Evolutionary conservation across 2,888 invertebrate species (phyloP).

Genomic region (Omphaloscelis lunosa): DNA sequence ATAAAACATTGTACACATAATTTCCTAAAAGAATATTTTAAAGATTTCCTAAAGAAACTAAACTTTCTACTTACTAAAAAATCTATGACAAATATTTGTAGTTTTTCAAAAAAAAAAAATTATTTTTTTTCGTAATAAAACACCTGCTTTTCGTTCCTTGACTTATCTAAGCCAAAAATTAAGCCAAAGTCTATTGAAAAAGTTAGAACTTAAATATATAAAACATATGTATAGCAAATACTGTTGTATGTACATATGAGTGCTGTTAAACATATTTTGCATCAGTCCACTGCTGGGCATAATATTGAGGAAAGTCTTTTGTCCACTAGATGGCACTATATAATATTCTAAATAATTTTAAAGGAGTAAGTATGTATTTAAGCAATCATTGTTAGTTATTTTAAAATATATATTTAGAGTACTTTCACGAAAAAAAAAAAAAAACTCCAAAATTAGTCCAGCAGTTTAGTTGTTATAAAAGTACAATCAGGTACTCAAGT

Average conservation of each 20-base stretch:
- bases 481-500: constrained; percentile 82
- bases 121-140: constrained; percentile 16
- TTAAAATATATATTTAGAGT: constrained; percentile 17
- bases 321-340: constrained; percentile 45
- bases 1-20: constrained; percentile 77
- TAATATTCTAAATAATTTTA: constrained; percentile 55
- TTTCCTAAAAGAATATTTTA: constrained; percentile 71
- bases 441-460: constrained; percentile 53
- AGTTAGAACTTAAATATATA: constrained; percentile 67
- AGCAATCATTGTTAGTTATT: constrained; percentile 37
- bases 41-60: constrained; percentile 67
- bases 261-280: constrained; percentile 66
- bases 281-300: constrained; percentile 60
- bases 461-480: constrained; percentile 71
- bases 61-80: constrained; percentile 63
- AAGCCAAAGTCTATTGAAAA: constrained; percentile 86
- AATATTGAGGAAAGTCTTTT: constrained; percentile 53
- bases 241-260: constrained; percentile 62
- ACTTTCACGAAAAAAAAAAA: constrained; percentile 40
- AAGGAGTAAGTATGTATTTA: constrained; percentile 21
- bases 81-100: constrained; percentile 45
- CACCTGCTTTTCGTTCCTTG: constrained; percentile 70
- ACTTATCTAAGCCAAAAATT: constrained; percentile 84
- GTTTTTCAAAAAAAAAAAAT: constrained; percentile 4
- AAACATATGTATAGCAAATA: constrained; percentile 64